A percentile compares a stretch with the other conserved stretches of the same genome.
Conservation (phyloP, 2,113 vertebrate genomes). For the Nettapus auritus region DNA sequence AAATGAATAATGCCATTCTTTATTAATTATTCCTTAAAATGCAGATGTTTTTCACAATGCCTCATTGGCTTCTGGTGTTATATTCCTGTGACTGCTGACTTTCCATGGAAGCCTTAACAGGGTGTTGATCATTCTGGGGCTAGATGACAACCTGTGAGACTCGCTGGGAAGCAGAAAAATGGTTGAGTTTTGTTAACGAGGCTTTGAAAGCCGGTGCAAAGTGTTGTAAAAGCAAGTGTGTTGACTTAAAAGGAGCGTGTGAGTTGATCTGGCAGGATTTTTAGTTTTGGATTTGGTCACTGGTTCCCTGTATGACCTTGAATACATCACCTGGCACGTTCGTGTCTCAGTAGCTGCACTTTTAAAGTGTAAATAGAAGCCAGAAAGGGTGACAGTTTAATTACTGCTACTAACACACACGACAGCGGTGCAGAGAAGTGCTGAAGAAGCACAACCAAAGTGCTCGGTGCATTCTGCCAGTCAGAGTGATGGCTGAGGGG, state of each 20-base stretch:
- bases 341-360: not conserved
- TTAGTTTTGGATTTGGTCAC: not conserved
- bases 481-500: not conserved
- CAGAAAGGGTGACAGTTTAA: not conserved
- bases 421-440: not conserved
- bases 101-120: not conserved
- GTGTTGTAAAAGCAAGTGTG: not conserved
- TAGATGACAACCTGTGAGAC: not conserved
- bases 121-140: not conserved
- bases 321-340: not conserved
- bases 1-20: not conserved
- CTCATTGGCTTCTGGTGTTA: not conserved
- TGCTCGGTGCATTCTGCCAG: not conserved
- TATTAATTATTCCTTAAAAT: constrained; percentile 20
- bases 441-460: not conserved
- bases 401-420: not conserved
- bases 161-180: not conserved
- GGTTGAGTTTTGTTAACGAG: not conserved
- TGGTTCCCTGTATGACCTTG: not conserved
- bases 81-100: not conserved
- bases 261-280: not conserved
- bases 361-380: not conserved
- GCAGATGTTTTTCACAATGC: not conserved
- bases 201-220: not conserved
- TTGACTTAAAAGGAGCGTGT: not conserved